Evolutionary conservation across 2,888 invertebrate species (phyloP), one percentile per base, ranked within the genome.

Genomic region (Conchocele bisecta): DNA sequence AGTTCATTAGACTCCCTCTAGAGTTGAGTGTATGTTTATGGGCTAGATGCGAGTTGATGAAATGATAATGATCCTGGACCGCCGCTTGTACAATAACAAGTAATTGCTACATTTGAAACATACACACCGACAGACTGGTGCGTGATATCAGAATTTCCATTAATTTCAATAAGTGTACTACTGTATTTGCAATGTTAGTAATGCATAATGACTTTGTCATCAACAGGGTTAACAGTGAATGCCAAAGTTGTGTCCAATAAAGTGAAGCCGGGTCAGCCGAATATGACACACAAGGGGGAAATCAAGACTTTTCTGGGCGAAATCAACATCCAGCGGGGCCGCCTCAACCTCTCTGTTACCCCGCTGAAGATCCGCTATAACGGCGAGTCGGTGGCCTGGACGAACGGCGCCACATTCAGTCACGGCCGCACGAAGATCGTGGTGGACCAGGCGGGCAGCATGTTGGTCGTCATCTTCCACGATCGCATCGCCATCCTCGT

Each of bases 261-360:
- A 22, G 29, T 42, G 13, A 29, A 31, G 3, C 48, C 13, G 24
- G 35, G 60, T 17, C 29, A 37, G 15, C n/a, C 24, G 13, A 65
- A 64, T 17, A 42, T 22, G 4, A 56, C 66, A 17, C 51, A 33
- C 22, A 53, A 33, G 22, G 70, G 67, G 9, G 75, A 74, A 39
- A 69, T 79, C 15, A 83, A 83, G 60, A 83, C 83, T 0, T 83
- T 79, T 42, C 68, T 83, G 2, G 83, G 83, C 31, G 75, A 74
- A 58, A 79, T 83, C 24, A 58, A 51, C 22, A 79, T 83, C 11
- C 67, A 61, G 28, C 44, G 77, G 13, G 46, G 48, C 42, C 54
- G 51, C n/a, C 63, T 77, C 24, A 51, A 41, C 22, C 22, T 71
- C 17, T 42, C 51, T 1, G 50, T 77, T 5, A 74, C 70, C 11